Evolutionary conservation across 2,888 invertebrate species (phyloP), one percentile per base, ranked within the genome.

Genomic region (Lochmaea crataegi): DNA sequence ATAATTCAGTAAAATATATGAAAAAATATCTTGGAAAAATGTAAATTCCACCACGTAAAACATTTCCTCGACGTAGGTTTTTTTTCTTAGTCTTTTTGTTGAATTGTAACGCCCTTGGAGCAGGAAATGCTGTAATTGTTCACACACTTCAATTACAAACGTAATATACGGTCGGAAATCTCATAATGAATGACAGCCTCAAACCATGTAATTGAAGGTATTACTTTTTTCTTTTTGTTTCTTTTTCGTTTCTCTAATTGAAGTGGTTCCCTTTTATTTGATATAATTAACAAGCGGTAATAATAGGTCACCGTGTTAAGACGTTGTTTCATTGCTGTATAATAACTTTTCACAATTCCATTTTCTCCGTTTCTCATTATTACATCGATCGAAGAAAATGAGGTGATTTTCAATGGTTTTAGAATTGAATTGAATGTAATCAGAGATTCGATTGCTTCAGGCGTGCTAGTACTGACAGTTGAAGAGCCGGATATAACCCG

Each of bases 231-330:
- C 32, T 56, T 41, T 51, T 41, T 51, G 2, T 51, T n/a, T 51
- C 51, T 14, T 51, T 51, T n/a, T n/a, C 14, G 14, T 45, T 45
- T 45, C 45, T 45, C 32, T 61, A 61, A 61, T 61, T 41, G 41
- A 41, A 61, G 41, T 10, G 38, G n/a, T 61, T 61, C 61, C 38
- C 41, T 61, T 61, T 61, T 61, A 60, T 60, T 60, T 60, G 14
- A 63, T 61, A 63, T 63, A 53, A 51, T 53, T 58, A 69, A 69
- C 69, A 41, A 69, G 56, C 38, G 53, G 53, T 69, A 69, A 69
- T 69, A 69, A 69, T 64, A 69, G 69, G 64, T 69, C 69, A 69
- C 41, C 56, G 26, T 69, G 64, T 69, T 69, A 64, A 61, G 26
- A 61, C 61, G 41, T 60, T 38, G 60, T 41, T 32, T 61, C 38